Evolutionary conservation across 2,113 vertebrate genomes (phyloP).

Genomic region (Erythrocebus patas): DNA sequence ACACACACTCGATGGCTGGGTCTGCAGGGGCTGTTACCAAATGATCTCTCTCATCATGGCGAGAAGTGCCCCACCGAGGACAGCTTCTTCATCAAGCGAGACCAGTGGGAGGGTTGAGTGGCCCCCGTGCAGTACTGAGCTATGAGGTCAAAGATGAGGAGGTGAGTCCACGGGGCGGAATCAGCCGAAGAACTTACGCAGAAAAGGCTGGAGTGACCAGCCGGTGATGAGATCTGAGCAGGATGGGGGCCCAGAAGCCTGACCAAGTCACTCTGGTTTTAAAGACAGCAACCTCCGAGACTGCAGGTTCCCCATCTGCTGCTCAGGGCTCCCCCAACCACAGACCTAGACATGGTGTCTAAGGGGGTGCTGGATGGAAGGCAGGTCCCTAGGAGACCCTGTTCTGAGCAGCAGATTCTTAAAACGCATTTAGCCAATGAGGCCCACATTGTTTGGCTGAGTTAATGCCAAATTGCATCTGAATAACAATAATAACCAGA

Average conservation of each 20-base stretch:
- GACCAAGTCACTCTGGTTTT: too few relatives aligned
- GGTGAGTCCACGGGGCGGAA: too few relatives aligned
- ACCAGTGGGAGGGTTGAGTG: background rate
- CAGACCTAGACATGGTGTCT: fast-evolving
- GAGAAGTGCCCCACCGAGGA: background rate
- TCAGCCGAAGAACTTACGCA: fast-evolving
- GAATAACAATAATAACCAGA: background rate
- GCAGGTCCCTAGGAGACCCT: background rate
- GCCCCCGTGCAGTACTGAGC: background rate
- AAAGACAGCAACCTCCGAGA: background rate
- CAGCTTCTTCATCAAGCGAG: background rate
- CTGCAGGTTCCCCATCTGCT: background rate
- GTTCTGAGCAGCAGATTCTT: background rate
- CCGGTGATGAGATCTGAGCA: fast-evolving
- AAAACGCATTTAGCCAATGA: background rate
- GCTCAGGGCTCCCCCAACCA: fast-evolving
- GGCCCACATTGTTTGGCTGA: background rate
- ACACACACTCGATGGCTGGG: background rate
- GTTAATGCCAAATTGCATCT: background rate
- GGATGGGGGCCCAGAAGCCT: fast-evolving
- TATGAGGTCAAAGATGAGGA: background rate
- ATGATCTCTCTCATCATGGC: fast-evolving
- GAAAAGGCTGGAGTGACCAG: background rate
- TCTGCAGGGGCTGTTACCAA: fast-evolving
- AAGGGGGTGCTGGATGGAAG: fast-evolving